Conservation (phyloP, 1,140 invertebrate genomes). For the Holcopasites calliopsidis region DNA sequence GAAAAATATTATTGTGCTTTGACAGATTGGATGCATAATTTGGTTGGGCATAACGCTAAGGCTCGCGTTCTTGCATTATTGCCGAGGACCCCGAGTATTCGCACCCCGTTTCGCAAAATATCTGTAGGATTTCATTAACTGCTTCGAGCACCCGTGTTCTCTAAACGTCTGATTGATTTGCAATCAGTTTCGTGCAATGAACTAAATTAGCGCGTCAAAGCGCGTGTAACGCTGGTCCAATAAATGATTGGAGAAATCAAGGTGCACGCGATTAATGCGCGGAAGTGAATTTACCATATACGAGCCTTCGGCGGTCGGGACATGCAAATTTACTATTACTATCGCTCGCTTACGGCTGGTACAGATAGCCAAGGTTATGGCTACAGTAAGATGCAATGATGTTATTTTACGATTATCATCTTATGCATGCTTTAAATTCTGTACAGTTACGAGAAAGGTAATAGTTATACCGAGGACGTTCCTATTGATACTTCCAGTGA, state of each 20-base stretch:
- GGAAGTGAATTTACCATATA: constrained; percentile 31
- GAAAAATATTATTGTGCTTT: background rate
- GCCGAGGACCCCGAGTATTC: too few species aligned
- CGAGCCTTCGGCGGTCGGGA: constrained; percentile 23
- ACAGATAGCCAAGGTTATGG: constrained; percentile 28
- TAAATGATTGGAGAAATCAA: constrained; percentile 42
- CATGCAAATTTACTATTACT: constrained; percentile 37
- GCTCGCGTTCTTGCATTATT: too few species aligned
- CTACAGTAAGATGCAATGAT: background rate
- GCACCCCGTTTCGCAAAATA: background rate
- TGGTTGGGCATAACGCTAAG: background rate
- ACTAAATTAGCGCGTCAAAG: constrained; percentile 2
- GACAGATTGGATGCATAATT: background rate
- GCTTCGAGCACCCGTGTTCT: background rate
- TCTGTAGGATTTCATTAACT: background rate
- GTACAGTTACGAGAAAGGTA: too few species aligned
- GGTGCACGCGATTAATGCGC: constrained; percentile 26
- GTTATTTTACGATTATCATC: constrained; percentile 16
- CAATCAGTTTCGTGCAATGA: background rate
- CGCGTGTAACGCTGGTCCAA: background rate
- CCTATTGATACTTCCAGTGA: too few species aligned
- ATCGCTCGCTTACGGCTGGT: background rate
- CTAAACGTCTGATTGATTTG: constrained; percentile 3
- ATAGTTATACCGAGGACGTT: too few species aligned
- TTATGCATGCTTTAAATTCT: too few species aligned